These are phyloP conservation scores for Tridacna gigas DNA, from an alignment of 2,888 invertebrate species.

Conservation along the genomic window DNA sequence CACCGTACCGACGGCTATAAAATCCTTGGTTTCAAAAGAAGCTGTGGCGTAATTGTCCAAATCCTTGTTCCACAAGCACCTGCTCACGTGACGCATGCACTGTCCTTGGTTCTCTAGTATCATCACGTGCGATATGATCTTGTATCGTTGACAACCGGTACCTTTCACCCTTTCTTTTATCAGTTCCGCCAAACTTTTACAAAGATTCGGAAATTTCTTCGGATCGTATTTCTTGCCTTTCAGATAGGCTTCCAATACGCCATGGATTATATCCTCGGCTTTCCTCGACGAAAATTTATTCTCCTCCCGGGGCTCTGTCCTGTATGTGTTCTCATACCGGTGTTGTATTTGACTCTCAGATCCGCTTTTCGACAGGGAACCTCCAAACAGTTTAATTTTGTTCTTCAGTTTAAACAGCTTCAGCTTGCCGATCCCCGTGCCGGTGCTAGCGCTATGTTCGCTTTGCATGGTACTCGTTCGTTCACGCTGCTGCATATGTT, in stretches of 20 bases:
- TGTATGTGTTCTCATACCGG: constrained; percentile 74
- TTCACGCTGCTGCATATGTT: constrained; percentile 22
- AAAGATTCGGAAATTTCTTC: constrained; percentile 72
- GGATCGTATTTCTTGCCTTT: constrained; percentile 73
- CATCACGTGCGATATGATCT: constrained; percentile 73
- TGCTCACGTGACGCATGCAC: constrained; percentile 69
- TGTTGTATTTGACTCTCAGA: constrained; percentile 64
- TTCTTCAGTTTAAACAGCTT: constrained; percentile 61
- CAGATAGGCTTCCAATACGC: constrained; percentile 71
- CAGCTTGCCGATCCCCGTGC: constrained; percentile 56
- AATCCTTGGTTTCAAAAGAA: constrained; percentile 70
- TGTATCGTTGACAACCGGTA: constrained; percentile 72
- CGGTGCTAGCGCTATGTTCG: constrained; percentile 53
- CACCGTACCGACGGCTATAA: constrained; percentile 74
- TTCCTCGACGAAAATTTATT: constrained; percentile 65
- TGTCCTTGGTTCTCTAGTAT: constrained; percentile 74
- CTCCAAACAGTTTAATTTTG: constrained; percentile 68
- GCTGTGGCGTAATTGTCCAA: constrained; percentile 75
- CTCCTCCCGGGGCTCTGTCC: constrained; percentile 64
- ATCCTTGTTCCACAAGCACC: constrained; percentile 75
- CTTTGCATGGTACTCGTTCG: constrained; percentile 51
- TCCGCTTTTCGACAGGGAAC: constrained; percentile 64
- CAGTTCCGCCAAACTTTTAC: constrained; percentile 75
- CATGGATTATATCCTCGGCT: constrained; percentile 71
- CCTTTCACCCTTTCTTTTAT: constrained; percentile 76